A percentile compares a stretch with the other conserved stretches of the same genome.
Evolutionary conservation across 2,888 invertebrate genomes (phyloP).

Genomic region (Pollenia angustigena): DNA sequence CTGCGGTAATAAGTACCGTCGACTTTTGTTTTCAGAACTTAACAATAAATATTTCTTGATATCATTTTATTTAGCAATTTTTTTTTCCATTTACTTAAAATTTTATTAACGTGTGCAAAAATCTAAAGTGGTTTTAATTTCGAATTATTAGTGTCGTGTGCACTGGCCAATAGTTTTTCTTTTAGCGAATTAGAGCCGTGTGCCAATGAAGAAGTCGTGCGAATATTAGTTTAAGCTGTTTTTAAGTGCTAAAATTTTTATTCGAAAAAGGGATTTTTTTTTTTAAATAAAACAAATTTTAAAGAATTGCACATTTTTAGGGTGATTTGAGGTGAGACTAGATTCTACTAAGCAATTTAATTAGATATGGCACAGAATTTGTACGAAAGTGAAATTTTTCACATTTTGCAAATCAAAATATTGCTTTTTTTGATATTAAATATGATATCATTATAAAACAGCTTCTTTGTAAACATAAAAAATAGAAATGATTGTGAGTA

Average conservation of each 20-base stretch:
- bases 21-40: slow-evolving; percentile 58
- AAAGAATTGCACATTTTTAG: slow-evolving; percentile 20
- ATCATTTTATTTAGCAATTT: slow-evolving; percentile 22
- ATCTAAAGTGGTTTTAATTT: slow-evolving; percentile 53
- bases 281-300: background rate
- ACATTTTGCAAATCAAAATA: too few species aligned
- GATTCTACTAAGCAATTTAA: background rate
- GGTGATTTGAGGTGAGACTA: background rate
- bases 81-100: slow-evolving; percentile 17
- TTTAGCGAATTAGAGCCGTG: slow-evolving; percentile 10
- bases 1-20: slow-evolving; percentile 55
- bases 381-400: background rate
- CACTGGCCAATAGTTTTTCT: background rate
- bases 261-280: background rate
- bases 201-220: background rate
- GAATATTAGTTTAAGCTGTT: background rate
- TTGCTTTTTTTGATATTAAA: too few species aligned
- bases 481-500: too few species aligned
- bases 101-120: slow-evolving; percentile 61
- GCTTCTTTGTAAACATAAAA: too few species aligned
- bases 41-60: slow-evolving; percentile 49
- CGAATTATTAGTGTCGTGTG: slow-evolving; percentile 57
- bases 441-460: too few species aligned
- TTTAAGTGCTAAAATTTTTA: slow-evolving; percentile 10
- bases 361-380: too few species aligned